Conservation (phyloP, 2,888 invertebrate genomes). For the Lasioglossum morio region DNA sequence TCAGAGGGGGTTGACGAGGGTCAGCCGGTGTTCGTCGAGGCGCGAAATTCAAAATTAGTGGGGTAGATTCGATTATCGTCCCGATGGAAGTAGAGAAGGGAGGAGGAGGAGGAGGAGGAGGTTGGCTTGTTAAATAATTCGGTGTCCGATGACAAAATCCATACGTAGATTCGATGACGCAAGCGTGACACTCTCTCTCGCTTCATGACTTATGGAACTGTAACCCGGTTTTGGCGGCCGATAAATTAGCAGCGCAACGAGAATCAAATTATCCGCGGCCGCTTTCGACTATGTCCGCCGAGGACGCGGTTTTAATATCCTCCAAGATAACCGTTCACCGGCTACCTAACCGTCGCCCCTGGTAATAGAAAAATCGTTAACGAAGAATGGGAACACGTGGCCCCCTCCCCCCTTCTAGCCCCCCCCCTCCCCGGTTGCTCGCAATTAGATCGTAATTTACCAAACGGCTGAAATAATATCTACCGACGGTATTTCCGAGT, state of each 20-base stretch:
- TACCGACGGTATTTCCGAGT: neutral
- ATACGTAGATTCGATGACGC: constrained; percentile 21
- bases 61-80: neutral
- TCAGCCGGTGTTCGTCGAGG: neutral
- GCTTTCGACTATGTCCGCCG: constrained; percentile 18
- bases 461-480: neutral
- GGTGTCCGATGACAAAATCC: constrained; percentile 6
- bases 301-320: neutral
- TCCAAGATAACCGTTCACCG: neutral
- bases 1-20: neutral
- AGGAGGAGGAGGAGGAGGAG: neutral
- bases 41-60: constrained; percentile 15
- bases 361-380: neutral
- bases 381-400: neutral
- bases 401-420: neutral
- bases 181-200: constrained; percentile 23
- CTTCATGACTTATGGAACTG: constrained; percentile 44
- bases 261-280: constrained; percentile 48
- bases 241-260: constrained; percentile 48
- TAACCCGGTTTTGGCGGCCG: constrained; percentile 50
- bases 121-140: neutral
- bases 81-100: neutral
- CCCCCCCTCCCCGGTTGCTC: neutral
- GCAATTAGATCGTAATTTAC: neutral
- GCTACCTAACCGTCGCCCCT: neutral